Percentiles rank a stretch among this genome's conserved stretches.
Evolutionary conservation across 2,113 vertebrate species (phyloP).

Genomic region (Ochotona curzoniae): DNA sequence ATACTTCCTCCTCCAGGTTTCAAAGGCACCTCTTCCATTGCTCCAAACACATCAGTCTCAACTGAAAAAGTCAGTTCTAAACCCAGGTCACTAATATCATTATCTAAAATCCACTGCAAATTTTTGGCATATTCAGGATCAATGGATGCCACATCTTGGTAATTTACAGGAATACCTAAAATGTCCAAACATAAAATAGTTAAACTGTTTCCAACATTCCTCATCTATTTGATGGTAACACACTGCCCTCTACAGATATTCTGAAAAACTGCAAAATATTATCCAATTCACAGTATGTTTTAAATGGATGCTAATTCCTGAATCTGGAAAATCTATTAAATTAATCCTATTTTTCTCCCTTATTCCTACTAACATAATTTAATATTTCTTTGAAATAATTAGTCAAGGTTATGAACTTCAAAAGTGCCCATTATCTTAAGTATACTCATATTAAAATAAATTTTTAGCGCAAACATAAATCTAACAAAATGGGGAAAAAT

Average conservation of each 20-base stretch:
- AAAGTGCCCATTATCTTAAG: conserved; percentile 53
- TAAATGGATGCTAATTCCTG: conserved; percentile 36
- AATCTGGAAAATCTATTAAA: conserved; percentile 42
- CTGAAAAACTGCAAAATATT: conserved; percentile 77
- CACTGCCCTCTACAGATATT: conserved; percentile 88
- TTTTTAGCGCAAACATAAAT: conserved; percentile 24
- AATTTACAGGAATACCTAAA: conserved; percentile 98
- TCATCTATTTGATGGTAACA: conserved; percentile 80
- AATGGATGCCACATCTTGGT: conserved; percentile 98
- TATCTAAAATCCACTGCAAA: conserved; percentile 99
- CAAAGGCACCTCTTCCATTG: conserved; percentile 97
- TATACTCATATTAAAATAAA: conserved; percentile 22
- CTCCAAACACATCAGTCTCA: conserved; percentile 97
- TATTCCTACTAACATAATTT: conserved; percentile 25
- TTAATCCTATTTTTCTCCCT: conserved; percentile 29
- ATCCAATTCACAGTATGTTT: conserved; percentile 47
- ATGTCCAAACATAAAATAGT: conserved; percentile 67
- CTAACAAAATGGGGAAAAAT: conserved; percentile 7
- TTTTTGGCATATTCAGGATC: conserved; percentile 99
- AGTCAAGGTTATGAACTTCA: conserved; percentile 14
- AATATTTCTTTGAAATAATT: conserved; percentile 41
- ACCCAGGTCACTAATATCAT: conserved; percentile 98
- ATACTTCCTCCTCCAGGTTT: conserved; percentile 95
- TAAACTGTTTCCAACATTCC: not conserved
- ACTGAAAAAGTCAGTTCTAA: conserved; percentile 98